phyloP scores from a whole-genome alignment of 2,113 vertebrate genomes.

The Eulemur macaco region DNA sequence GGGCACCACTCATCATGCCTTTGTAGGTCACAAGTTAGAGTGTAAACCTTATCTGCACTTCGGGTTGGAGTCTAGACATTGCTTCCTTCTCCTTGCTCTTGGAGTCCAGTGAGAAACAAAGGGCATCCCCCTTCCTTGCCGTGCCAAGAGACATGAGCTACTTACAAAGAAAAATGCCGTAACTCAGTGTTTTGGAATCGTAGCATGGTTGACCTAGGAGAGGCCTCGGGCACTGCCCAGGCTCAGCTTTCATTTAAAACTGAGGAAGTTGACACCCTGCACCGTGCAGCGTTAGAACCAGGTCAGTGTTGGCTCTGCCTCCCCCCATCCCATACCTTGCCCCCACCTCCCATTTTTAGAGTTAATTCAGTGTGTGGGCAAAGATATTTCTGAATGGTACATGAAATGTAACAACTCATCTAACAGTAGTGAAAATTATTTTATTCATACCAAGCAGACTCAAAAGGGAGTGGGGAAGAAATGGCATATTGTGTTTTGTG shows the following conservation, averaged over 20 bases:
- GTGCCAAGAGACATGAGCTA: background rate
- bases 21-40: background rate
- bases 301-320: too few species aligned
- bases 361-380: conserved; percentile 20
- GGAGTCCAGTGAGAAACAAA: background rate
- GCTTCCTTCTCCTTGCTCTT: background rate
- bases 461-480: conserved; percentile 33
- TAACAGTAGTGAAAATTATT: conserved; percentile 62
- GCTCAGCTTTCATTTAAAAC: background rate
- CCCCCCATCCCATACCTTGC: too few species aligned
- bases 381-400: conserved; percentile 58
- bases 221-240: background rate
- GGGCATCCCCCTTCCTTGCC: background rate
- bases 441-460: conserved; percentile 62
- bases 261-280: background rate
- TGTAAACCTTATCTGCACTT: background rate
- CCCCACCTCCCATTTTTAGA: background rate
- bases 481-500: conserved; percentile 69
- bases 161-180: background rate
- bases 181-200: background rate
- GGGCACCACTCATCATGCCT: background rate
- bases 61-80: background rate
- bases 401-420: conserved; percentile 53
- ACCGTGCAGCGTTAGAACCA: background rate
- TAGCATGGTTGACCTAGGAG: background rate